Percentiles rank a stretch among this genome's conserved stretches.
Conservation (phyloP, 2,113 vertebrate genomes). For the Crotalus horridus region DNA sequence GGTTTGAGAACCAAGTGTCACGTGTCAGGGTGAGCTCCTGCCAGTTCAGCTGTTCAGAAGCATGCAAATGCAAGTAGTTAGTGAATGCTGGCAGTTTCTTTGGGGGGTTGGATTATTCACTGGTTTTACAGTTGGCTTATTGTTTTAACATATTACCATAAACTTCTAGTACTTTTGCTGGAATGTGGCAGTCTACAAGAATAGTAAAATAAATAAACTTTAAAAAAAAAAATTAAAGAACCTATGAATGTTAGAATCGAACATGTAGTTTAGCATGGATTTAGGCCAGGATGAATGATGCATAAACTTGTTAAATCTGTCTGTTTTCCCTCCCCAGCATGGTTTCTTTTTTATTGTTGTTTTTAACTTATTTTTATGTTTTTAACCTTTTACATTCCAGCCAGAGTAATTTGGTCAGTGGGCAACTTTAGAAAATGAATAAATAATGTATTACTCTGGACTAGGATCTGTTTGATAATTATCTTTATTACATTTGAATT, state of each 20-base stretch:
- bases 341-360: not conserved
- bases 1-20: not conserved
- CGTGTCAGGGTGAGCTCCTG: not conserved
- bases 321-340: not conserved
- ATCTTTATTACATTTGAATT: not conserved
- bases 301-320: not conserved
- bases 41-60: not conserved
- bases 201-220: not conserved
- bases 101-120: not conserved
- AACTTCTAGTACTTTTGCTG: not conserved
- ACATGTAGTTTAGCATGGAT: not conserved
- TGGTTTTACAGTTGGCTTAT: not conserved
- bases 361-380: not conserved
- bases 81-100: not conserved
- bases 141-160: not conserved
- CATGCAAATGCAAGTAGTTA: not conserved
- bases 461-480: not conserved
- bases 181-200: not conserved
- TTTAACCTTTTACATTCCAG: not conserved
- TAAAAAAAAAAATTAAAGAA: not conserved
- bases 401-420: not conserved
- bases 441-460: not conserved
- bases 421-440: not conserved
- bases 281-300: not conserved
- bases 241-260: not conserved